Evolutionary conservation across 2,888 invertebrate species (phyloP).

Genomic region (Oasisia sp.): DNA sequence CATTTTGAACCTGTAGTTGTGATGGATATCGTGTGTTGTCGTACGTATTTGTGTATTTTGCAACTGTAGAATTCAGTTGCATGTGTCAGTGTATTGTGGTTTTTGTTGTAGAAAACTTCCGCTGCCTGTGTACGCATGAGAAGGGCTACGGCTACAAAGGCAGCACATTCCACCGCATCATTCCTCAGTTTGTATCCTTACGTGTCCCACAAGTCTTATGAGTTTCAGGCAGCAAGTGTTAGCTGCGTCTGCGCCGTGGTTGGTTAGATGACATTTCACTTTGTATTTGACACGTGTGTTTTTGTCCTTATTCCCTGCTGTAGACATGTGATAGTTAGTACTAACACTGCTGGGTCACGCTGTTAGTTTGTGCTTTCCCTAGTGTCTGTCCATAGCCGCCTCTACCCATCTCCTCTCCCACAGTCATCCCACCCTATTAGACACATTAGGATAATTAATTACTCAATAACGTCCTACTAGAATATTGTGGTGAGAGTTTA

Average conservation of each 20-base stretch:
- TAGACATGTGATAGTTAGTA: too few relatives aligned
- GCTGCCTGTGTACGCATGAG: constrained; percentile 92
- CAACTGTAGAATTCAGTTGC: constrained; percentile 7
- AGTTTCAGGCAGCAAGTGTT: not conserved
- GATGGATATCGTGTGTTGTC: not conserved
- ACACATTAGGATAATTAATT: too few relatives aligned
- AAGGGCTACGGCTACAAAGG: constrained; percentile 96
- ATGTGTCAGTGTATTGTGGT: constrained; percentile 21
- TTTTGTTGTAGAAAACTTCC: constrained; percentile 76
- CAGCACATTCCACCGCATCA: constrained; percentile 89
- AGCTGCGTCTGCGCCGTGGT: not conserved
- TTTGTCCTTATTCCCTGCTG: too few relatives aligned
- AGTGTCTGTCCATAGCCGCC: too few relatives aligned
- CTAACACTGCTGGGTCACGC: too few relatives aligned
- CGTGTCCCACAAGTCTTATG: not conserved
- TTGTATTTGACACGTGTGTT: not conserved
- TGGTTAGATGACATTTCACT: not conserved
- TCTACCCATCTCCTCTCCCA: too few relatives aligned
- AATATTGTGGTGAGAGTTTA: too few relatives aligned
- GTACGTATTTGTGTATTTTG: not conserved
- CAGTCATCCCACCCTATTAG: too few relatives aligned
- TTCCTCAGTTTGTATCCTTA: constrained; percentile 92
- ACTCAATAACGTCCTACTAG: too few relatives aligned
- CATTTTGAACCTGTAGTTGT: not conserved
- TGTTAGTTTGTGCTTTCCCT: too few relatives aligned